Evolutionary conservation across 2,888 invertebrate species (phyloP).

Genomic region (Macaria liturata): DNA sequence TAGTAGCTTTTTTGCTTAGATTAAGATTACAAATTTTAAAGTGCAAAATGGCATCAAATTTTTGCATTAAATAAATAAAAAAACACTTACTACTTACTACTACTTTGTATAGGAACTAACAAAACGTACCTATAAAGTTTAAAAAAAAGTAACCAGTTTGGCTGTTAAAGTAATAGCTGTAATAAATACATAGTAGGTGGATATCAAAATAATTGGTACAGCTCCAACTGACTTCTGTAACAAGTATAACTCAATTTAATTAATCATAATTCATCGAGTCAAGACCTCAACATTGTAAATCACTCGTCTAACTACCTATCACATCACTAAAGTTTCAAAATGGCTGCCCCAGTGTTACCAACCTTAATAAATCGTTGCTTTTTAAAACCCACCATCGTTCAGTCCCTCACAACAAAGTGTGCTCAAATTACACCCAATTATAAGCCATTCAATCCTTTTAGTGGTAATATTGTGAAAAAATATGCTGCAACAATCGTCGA

Average conservation of each 20-base stretch:
- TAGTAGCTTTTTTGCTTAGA: neutral
- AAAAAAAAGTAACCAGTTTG: no score
- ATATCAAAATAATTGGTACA: conserved; percentile 28
- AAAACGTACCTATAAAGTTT: no score
- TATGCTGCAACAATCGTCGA: conserved; percentile 68
- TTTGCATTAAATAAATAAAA: no score
- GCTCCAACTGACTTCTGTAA: conserved; percentile 36
- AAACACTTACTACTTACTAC: no score
- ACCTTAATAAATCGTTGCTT: conserved; percentile 67
- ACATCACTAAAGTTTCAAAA: conserved; percentile 50
- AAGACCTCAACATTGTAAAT: conserved; percentile 61
- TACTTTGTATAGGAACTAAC: no score
- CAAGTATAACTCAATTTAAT: conserved; percentile 56
- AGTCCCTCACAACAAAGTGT: conserved; percentile 69
- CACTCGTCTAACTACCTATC: conserved; percentile 63
- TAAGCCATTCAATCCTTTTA: conserved; percentile 79
- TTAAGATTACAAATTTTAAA: neutral
- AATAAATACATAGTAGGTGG: no score
- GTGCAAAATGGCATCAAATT: no score
- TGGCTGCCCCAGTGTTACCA: conserved; percentile 63
- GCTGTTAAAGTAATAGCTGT: no score
- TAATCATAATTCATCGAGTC: conserved; percentile 63
- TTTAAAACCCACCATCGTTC: conserved; percentile 62
- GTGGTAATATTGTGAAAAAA: conserved; percentile 67
- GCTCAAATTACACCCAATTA: conserved; percentile 82